Conservation (phyloP, 1,140 invertebrate species). For the Hyphantria cunea region DNA sequence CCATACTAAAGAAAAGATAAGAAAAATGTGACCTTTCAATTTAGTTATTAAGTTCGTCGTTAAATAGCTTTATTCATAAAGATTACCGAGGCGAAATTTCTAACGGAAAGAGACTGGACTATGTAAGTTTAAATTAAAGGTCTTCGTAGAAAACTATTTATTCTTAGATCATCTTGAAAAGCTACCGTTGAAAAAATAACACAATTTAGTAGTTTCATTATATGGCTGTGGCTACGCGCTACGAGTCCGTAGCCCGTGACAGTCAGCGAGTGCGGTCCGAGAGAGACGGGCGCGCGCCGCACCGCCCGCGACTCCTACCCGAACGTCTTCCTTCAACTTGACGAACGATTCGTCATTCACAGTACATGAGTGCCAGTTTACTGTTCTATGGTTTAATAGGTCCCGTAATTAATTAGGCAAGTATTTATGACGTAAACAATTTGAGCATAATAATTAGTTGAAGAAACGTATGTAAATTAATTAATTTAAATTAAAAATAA, state of each 20-base stretch:
- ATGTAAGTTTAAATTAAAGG: no score
- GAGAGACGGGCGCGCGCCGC: conserved; percentile 49
- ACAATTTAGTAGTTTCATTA: no score
- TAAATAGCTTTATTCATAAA: no score
- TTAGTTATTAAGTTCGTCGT: no score
- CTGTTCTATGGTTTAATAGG: conserved; percentile 14
- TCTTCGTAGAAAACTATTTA: no score
- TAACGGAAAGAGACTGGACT: no score
- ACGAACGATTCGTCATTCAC: conserved; percentile 20
- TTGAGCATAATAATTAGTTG: neutral
- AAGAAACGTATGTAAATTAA: no score
- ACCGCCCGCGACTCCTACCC: conserved; percentile 12
- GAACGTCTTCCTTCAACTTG: conserved; percentile 30
- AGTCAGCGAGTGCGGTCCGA: conserved; percentile 62
- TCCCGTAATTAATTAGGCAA: conserved; percentile 16
- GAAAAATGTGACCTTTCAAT: no score
- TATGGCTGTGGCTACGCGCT: neutral
- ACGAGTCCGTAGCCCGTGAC: conserved; percentile 58
- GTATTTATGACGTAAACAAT: conserved; percentile 9
- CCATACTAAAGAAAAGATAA: no score
- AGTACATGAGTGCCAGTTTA: conserved; percentile 15
- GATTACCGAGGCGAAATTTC: no score
- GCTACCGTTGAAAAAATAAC: no score
- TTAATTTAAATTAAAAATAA: conserved; percentile 1
- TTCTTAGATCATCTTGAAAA: neutral